phyloP scores from a whole-genome alignment of 1,140 invertebrate genomes.

The Hycleus cichorii region DNA sequence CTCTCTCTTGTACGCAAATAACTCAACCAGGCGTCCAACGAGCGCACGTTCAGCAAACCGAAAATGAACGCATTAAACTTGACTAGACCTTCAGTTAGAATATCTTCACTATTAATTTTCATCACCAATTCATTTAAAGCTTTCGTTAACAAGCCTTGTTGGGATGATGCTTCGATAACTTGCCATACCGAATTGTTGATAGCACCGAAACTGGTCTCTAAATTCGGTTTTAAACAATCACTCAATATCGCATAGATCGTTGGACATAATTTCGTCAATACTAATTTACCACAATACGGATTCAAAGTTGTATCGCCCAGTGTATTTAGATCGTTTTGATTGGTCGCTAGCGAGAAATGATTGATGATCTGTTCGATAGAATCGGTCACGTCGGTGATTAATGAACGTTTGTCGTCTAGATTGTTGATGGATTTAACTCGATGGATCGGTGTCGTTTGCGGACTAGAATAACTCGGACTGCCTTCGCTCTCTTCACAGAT shows the following conservation, averaged over 20 bases:
- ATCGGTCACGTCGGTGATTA: conserved; percentile 58
- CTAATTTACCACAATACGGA: conserved; percentile 59
- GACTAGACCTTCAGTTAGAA: conserved; percentile 73
- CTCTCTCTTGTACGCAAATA: conserved; percentile 75
- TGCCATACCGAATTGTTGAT: conserved; percentile 86
- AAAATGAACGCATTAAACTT: conserved; percentile 88
- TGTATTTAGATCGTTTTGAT: conserved; percentile 48
- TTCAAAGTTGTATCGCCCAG: conserved; percentile 50
- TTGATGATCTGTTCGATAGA: conserved; percentile 59
- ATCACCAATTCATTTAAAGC: conserved; percentile 80
- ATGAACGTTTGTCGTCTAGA: conserved; percentile 35
- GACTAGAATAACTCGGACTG: conserved; percentile 50
- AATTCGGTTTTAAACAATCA: conserved; percentile 70
- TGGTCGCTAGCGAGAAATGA: conserved; percentile 49
- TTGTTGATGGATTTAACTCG: conserved; percentile 39
- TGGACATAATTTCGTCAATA: conserved; percentile 68
- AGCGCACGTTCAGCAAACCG: conserved; percentile 74
- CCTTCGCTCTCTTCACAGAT: conserved; percentile 54
- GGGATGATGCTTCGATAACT: conserved; percentile 78
- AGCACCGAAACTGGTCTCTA: conserved; percentile 79
- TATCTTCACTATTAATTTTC: conserved; percentile 75
- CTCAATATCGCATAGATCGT: conserved; percentile 76
- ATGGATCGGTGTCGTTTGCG: conserved; percentile 36
- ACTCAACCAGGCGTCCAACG: conserved; percentile 78
- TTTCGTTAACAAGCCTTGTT: conserved; percentile 75